phyloP scores from a whole-genome alignment of 2,797 vertebrate species.

The Molossus alvarezi region DNA sequence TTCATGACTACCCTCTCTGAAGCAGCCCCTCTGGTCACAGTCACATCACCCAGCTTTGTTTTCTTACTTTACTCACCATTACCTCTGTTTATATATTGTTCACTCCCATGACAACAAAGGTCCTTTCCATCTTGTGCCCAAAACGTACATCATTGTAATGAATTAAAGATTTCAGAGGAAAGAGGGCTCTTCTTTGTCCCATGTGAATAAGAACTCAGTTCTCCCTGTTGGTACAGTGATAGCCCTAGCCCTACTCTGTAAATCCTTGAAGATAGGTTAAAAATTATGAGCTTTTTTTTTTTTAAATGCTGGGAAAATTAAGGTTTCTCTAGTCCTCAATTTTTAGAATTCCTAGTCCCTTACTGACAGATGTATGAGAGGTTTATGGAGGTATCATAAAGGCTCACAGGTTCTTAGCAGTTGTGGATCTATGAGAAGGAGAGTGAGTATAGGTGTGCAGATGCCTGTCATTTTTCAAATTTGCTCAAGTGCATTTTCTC shows the following conservation, averaged over 20 bases:
- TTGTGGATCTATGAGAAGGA: not conserved
- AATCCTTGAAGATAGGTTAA: slow-evolving; percentile 5
- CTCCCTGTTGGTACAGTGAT: not conserved
- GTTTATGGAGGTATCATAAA: not conserved
- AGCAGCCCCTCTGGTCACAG: not conserved
- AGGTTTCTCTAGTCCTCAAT: not conserved
- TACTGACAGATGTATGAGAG: slow-evolving; percentile 11
- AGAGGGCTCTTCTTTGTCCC: not conserved
- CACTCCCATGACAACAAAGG: not conserved
- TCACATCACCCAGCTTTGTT: not conserved
- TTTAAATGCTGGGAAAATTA: slow-evolving; percentile 38
- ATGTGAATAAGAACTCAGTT: not conserved
- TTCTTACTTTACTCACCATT: not conserved
- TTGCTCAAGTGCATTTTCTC: slow-evolving; percentile 74
- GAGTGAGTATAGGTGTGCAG: not conserved
- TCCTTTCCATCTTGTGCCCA: not conserved
- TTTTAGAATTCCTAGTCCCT: not conserved
- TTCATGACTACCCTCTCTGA: not conserved
- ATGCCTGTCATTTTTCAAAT: slow-evolving; percentile 45
- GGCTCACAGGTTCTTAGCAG: not conserved
- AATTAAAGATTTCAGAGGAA: slow-evolving; percentile 37
- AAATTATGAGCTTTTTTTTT: not conserved
- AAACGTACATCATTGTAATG: not conserved
- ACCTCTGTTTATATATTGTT: not conserved
- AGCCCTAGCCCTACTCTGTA: not conserved